Base-by-base conservation (phyloP, 2,113 vertebrate genomes). In the Promerops cafer region DNA sequence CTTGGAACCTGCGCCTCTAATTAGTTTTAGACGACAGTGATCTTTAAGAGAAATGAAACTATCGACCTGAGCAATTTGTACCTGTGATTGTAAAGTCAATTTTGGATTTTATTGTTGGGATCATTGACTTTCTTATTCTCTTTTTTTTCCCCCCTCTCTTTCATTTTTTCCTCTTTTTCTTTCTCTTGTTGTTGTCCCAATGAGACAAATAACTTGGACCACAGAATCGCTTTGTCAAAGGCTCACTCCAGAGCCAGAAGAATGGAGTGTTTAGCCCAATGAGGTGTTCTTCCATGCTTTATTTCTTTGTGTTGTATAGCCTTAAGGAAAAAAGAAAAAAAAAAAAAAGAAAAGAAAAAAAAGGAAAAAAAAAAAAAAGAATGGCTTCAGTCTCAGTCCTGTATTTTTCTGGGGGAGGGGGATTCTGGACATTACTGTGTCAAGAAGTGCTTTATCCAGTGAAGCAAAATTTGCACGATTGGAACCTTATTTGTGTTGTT, bases 401-500 rank as follows among this genome's bases (percentile, higher is more conserved):
- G 97, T 98, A 90, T 98, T 96, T 97, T 96, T 90, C 89, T 88
- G 92, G 97, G 97, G 96, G 90, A 95, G 97, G 98, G 98, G 96
- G 96, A 98, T 98, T 98, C 97, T 98, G 98, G 97, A 98, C 98
- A 98, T 98, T 98, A 97, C 96, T 96, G 94, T 98, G 97, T 99
- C 98, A 97, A 98, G 98, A 99, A 99, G 98, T 99, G 98, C 98
- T 99, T 99, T 99, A 98, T 98, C 97, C 95, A 96, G 97, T 98
- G 98, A 98, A 98, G 98, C 98, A 98, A 98, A 98, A 98, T 98
- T 99, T 99, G 99, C 99, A 99, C 98, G 98, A 98, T 98, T 97
- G 98, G 98, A 99, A 98, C 94, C 89, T 97, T 95, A 96, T 92
- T 97, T 90, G 98, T 99, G 97, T 98, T 98, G 97, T 99, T 98